Evolutionary conservation across 2,113 vertebrate species (phyloP), one percentile per base, ranked within the genome.

Genomic region (Hypomesus transpacificus): DNA sequence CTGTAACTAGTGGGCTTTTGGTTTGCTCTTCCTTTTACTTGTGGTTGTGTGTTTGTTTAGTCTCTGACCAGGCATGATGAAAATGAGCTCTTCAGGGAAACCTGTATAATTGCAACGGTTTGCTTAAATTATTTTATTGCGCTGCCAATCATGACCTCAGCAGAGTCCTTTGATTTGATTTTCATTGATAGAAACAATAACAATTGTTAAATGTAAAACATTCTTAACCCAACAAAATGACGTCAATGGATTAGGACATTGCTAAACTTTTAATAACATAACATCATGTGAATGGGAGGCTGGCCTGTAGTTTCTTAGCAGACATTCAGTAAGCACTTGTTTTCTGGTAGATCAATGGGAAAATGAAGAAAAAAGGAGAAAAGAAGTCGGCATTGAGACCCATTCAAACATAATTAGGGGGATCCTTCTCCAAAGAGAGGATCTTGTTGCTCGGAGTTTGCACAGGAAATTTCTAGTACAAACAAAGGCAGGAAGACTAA

Each of bases 401-500:
- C 58, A 76, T 34, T 70, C 14, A 81, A 73, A 80, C 72, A 60
- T 46, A 61, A 74, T 70, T 59, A 69, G 31, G 65, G 50, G 51
- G 77, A 56, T 76, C 75, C 53, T 18, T 58, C 66, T 9, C 39
- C 22, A 53, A 74, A 60, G 66, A 77, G 28, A 78, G 80, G 70
- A 76, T 85, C 64, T 68, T 53, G 65, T 76, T 81, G 75, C 64
- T 24, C 61, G 57, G 66, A 60, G 83, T 86, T 91, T 83, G 82
- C 86, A 77, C 68, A 89, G 84, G 85, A 87, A 89, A 84, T 82
- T 83, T 83, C 57, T 2, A 74, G 76, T 79, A 76, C 75, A 90
- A 90, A 91, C 85, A 89, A 86, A 85, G 80, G 74, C 83, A 81
- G 83, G 74, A 85, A 83, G 83, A 87, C 87, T 89, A 91, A 89